Conservation (phyloP, 2,888 invertebrate genomes). For the Sarcophaga caerulescens region DNA sequence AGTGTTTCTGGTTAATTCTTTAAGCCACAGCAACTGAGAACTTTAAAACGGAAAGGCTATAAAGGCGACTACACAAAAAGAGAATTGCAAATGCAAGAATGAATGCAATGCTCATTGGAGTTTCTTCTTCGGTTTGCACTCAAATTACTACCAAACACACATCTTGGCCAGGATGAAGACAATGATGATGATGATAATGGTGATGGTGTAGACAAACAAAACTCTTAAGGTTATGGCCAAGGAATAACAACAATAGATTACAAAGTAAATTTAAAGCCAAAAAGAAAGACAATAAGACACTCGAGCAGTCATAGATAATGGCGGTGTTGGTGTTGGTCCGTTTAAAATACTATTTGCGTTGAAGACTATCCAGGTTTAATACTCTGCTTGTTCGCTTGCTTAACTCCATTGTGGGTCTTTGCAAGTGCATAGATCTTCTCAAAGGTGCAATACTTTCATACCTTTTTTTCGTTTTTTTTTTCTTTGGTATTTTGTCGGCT, state of each 20-base stretch:
- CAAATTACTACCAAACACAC: slow-evolving; percentile 27
- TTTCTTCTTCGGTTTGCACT: background rate
- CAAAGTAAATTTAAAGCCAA: slow-evolving; percentile 56
- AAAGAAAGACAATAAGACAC: slow-evolving; percentile 59
- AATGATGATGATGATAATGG: background rate
- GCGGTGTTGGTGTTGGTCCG: background rate
- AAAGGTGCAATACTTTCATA: slow-evolving; percentile 54
- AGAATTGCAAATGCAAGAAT: background rate
- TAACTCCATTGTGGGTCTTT: background rate
- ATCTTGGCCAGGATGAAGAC: slow-evolving; percentile 5
- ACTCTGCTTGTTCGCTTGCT: background rate
- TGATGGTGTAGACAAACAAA: slow-evolving; percentile 53
- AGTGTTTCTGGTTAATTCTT: slow-evolving; percentile 8
- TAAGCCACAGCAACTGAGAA: slow-evolving; percentile 14
- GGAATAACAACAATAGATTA: slow-evolving; percentile 56
- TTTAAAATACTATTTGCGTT: background rate
- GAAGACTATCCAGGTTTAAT: background rate
- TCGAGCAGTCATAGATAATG: slow-evolving; percentile 18
- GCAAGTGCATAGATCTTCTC: slow-evolving; percentile 37
- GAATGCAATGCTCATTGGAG: slow-evolving; percentile 30
- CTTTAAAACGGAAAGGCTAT: slow-evolving; percentile 18
- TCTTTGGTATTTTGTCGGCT: slow-evolving; percentile 77
- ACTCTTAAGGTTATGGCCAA: slow-evolving; percentile 68
- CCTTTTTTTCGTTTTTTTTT: slow-evolving; percentile 68
- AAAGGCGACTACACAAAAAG: background rate